Conservation (phyloP, 2,888 invertebrate genomes). For the Oscheius onirici region DNA sequence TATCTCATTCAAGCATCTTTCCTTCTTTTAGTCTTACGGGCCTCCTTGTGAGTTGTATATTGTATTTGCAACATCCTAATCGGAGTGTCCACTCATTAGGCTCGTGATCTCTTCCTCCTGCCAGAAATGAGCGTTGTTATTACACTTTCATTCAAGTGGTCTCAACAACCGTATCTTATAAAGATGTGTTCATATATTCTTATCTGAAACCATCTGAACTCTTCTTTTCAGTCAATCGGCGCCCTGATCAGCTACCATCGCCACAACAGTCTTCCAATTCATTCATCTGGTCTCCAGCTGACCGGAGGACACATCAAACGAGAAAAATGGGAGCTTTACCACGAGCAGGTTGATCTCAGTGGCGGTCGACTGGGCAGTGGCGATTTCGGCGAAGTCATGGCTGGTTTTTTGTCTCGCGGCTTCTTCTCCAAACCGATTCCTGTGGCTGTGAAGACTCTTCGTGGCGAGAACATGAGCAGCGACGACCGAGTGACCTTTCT, state of each 20-base stretch:
- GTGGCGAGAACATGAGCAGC: constrained; percentile 43
- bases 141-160: too few species aligned
- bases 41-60: too few species aligned
- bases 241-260: constrained; percentile 55
- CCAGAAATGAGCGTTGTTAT: too few species aligned
- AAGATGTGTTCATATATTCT: too few species aligned
- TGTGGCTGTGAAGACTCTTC: constrained; percentile 60
- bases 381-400: constrained; percentile 59
- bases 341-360: constrained; percentile 53
- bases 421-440: constrained; percentile 52
- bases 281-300: constrained; percentile 40
- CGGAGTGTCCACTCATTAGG: too few species aligned
- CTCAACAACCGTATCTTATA: too few species aligned
- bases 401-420: constrained; percentile 43
- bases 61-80: too few species aligned
- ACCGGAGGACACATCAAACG: constrained; percentile 37
- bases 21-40: too few species aligned
- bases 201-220: too few species aligned
- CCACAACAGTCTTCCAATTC: constrained; percentile 41
- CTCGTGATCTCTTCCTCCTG: too few species aligned
- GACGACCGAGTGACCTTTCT: constrained; percentile 57
- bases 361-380: constrained; percentile 54
- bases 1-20: too few species aligned
- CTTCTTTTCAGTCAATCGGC: constrained; percentile 44
- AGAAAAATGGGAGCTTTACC: constrained; percentile 59